Evolutionary conservation across 2,888 invertebrate species (phyloP).

Genomic region (Drosophila ustulata): DNA sequence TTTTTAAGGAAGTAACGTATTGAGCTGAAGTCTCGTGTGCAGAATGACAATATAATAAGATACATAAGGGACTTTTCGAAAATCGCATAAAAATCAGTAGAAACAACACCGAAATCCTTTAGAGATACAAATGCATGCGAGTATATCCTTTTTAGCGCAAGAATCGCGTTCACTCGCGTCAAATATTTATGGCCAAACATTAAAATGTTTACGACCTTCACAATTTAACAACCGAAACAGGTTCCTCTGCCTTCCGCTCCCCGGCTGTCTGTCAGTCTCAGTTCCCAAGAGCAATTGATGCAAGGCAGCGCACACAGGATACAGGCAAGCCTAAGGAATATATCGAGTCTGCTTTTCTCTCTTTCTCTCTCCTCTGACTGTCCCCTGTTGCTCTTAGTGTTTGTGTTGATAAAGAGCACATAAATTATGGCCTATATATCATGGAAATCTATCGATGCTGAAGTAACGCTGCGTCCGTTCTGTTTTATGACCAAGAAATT

Average conservation of each 20-base stretch:
- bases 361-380: not conserved
- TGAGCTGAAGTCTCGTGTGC: constrained; percentile 11
- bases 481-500: constrained; percentile 57
- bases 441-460: constrained; percentile 69
- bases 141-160: constrained; percentile 18
- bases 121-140: constrained; percentile 47
- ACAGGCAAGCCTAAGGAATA: constrained; percentile 57
- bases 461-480: constrained; percentile 29
- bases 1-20: constrained; percentile 6
- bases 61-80: constrained; percentile 12
- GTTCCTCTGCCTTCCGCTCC: constrained; percentile 7
- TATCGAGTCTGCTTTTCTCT: not conserved
- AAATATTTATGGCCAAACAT: constrained; percentile 75
- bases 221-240: constrained; percentile 68
- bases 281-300: constrained; percentile 46
- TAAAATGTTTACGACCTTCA: constrained; percentile 79
- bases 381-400: constrained; percentile 33
- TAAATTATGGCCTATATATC: constrained; percentile 73
- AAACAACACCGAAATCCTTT: constrained; percentile 21
- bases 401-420: constrained; percentile 69
- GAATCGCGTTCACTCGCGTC: constrained; percentile 53
- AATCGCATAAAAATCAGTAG: constrained; percentile 31
- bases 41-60: constrained; percentile 13
- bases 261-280: not conserved
- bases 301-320: constrained; percentile 58